These are phyloP conservation scores for Drosophila fungiperda DNA, from an alignment of 2,888 invertebrate species.

Conservation along the genomic window DNA sequence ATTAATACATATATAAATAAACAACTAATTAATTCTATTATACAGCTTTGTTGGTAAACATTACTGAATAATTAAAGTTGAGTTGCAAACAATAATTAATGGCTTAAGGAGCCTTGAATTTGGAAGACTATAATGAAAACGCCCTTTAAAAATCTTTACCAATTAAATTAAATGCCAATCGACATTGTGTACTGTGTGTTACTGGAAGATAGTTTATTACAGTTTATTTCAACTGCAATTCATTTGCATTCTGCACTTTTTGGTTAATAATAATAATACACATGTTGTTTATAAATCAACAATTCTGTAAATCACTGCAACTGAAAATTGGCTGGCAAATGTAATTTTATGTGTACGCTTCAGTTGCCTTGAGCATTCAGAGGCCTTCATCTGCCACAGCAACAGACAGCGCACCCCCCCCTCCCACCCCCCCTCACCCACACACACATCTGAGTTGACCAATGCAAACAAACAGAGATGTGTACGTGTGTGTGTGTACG, in stretches of 20 bases:
- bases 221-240: constrained; percentile 55
- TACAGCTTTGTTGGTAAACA: neutral
- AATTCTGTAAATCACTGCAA: constrained; percentile 70
- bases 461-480: constrained; percentile 61
- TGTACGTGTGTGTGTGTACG: constrained; percentile 2
- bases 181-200: constrained; percentile 11
- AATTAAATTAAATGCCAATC: constrained; percentile 52
- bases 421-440: neutral
- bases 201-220: constrained; percentile 35
- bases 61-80: neutral
- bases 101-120: constrained; percentile 18
- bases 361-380: constrained; percentile 77
- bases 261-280: constrained; percentile 73
- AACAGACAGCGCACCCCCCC: neutral
- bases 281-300: constrained; percentile 78
- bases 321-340: constrained; percentile 58
- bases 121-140: neutral
- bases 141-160: constrained; percentile 31
- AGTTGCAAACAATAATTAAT: constrained; percentile 17
- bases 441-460: constrained; percentile 8
- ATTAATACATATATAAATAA: neutral
- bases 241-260: constrained; percentile 59
- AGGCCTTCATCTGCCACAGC: constrained; percentile 15
- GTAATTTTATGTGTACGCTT: constrained; percentile 72
- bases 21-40: neutral